These are phyloP conservation scores for Etheostoma nigrum DNA, from an alignment of 2,797 vertebrate species.

Conservation along the genomic window DNA sequence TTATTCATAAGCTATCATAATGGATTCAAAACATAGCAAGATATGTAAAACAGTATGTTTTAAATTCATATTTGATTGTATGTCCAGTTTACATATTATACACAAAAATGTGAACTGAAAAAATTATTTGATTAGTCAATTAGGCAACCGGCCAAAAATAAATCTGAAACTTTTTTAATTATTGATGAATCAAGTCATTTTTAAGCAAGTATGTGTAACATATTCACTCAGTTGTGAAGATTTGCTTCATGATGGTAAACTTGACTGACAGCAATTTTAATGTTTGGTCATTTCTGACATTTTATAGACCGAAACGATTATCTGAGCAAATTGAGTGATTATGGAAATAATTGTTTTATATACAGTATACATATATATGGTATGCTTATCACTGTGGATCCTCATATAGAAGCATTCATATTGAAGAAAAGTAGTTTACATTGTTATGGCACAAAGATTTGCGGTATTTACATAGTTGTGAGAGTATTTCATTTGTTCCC, in stretches of 20 bases:
- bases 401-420: background rate
- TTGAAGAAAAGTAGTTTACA: slow-evolving; percentile 1
- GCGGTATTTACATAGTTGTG: slow-evolving; percentile 44
- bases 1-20: background rate
- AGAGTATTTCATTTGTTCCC: slow-evolving; percentile 55
- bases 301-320: background rate
- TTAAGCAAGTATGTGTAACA: background rate
- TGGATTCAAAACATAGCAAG: background rate
- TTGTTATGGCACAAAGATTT: slow-evolving; percentile 6
- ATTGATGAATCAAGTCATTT: background rate
- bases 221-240: background rate
- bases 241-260: background rate
- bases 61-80: background rate
- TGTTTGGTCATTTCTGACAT: slow-evolving; percentile 17
- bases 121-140: background rate
- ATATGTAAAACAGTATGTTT: too few species aligned
- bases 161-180: background rate
- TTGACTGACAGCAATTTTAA: background rate
- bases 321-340: background rate
- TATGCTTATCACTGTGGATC: background rate
- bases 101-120: background rate
- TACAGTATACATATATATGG: too few species aligned
- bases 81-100: background rate
- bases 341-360: background rate
- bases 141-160: background rate